phyloP scores from a whole-genome alignment of 2,888 invertebrate species.

The Cybosia mesomella region DNA sequence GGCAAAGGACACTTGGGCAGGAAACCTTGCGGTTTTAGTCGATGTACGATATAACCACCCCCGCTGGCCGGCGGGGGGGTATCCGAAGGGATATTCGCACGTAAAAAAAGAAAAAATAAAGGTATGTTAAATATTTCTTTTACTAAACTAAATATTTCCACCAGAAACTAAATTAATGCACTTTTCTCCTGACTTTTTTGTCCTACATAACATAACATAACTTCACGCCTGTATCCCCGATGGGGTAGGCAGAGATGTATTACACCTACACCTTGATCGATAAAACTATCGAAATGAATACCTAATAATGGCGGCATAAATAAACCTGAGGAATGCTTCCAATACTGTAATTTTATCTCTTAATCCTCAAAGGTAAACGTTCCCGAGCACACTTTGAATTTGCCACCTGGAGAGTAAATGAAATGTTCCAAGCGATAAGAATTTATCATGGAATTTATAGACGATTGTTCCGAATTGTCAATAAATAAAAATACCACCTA shows the following conservation, averaged over 20 bases:
- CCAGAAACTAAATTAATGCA: background rate
- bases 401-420: background rate
- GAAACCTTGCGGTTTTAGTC: too few species aligned
- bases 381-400: background rate
- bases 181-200: background rate
- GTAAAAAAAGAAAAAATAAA: too few species aligned
- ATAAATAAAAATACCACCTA: too few species aligned
- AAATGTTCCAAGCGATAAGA: background rate
- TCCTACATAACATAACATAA: too few species aligned
- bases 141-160: background rate
- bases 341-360: background rate
- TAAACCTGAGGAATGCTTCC: background rate
- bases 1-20: too few species aligned
- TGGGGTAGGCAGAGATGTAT: too few species aligned
- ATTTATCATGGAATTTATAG: too few species aligned
- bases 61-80: too few species aligned
- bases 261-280: background rate
- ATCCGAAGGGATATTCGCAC: too few species aligned
- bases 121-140: background rate
- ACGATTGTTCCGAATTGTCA: background rate
- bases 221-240: too few species aligned
- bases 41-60: too few species aligned
- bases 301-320: background rate
- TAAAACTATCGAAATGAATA: background rate
- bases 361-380: conserved; percentile 6